These are phyloP conservation scores for Sisor rabdophorus DNA, from an alignment of 2,113 vertebrate genomes.

Conservation along the genomic window DNA sequence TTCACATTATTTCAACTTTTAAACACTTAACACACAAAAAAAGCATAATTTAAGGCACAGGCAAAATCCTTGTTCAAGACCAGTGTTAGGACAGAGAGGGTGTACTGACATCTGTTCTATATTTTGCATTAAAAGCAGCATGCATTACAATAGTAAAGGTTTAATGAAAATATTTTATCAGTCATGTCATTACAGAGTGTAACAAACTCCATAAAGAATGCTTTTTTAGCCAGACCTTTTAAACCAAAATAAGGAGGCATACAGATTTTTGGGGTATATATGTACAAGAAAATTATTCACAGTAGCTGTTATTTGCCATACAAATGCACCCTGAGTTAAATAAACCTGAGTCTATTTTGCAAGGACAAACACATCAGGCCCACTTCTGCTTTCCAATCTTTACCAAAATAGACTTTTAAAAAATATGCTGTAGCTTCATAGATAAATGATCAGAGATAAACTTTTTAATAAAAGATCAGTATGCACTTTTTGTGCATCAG, in stretches of 20 bases:
- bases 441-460: not conserved
- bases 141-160: not conserved
- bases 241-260: no score
- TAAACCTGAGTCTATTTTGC: conserved; percentile 58
- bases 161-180: not conserved
- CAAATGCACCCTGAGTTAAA: conserved; percentile 62
- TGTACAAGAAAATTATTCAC: no score
- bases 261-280: no score
- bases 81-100: conserved; percentile 9
- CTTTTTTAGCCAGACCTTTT: no score
- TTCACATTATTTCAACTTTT: conserved; percentile 44
- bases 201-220: conserved; percentile 1
- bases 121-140: conserved; percentile 31
- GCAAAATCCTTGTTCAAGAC: conserved; percentile 28
- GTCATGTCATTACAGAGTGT: conserved; percentile 9
- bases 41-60: conserved; percentile 55
- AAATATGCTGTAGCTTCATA: not conserved
- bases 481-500: not conserved
- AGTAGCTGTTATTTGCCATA: conserved; percentile 17
- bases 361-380: not conserved
- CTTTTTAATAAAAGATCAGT: not conserved
- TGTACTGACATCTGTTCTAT: conserved; percentile 24
- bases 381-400: conserved; percentile 13
- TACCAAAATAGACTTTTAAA: conserved; percentile 6
- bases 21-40: conserved; percentile 42